phyloP scores from a whole-genome alignment of 2,797 vertebrate genomes.

The Sternotherus odoratus region DNA sequence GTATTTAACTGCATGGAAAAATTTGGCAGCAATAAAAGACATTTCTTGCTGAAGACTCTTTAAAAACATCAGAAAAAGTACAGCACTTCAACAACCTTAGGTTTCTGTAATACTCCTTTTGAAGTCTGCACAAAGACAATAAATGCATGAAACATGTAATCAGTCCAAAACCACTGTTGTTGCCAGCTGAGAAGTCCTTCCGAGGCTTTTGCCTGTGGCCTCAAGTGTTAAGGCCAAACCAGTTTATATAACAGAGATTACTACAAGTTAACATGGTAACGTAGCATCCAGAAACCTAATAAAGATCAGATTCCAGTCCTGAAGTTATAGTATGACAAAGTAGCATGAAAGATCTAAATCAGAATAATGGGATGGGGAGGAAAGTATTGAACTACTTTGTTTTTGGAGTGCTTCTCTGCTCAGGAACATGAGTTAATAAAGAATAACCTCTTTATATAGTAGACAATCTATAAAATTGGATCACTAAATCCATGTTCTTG shows the following conservation, averaged over 20 bases:
- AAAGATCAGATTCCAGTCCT: neutral
- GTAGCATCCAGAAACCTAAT: neutral
- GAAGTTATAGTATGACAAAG: neutral
- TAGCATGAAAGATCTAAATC: neutral
- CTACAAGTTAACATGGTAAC: neutral
- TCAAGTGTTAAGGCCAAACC: neutral
- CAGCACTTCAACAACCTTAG: neutral
- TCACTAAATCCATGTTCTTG: neutral
- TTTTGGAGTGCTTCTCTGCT: neutral
- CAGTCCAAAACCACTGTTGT: neutral
- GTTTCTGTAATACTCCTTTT: neutral
- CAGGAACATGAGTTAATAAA: neutral
- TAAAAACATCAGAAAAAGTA: slow-evolving; percentile 15
- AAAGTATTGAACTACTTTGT: neutral
- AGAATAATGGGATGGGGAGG: neutral
- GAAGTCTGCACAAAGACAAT: slow-evolving; percentile 10
- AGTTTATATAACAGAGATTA: neutral
- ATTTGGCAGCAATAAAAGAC: neutral
- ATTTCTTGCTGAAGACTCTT: neutral
- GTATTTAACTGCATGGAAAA: neutral
- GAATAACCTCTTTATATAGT: neutral
- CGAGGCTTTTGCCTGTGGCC: neutral
- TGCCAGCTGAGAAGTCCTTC: neutral
- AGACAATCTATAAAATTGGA: neutral
- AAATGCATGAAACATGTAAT: slow-evolving; percentile 13